Evolutionary conservation across 2,797 vertebrate genomes (phyloP).

Genomic region (Galago senegalensis): DNA sequence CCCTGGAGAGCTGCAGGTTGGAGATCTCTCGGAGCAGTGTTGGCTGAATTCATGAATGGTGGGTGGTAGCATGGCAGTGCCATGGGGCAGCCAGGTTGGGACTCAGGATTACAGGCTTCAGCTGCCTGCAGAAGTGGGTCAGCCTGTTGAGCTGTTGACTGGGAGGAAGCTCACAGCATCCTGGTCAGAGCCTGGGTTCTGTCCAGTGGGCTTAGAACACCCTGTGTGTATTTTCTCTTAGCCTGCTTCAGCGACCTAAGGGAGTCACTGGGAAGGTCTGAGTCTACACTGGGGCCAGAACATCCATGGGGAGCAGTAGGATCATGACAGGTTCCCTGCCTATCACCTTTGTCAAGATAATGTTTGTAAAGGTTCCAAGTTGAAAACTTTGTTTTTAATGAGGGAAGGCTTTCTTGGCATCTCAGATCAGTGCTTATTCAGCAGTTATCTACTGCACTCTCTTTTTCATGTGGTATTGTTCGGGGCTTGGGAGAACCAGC

Average conservation of each 20-base stretch:
- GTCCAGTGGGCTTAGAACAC: background rate
- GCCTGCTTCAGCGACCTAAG: background rate
- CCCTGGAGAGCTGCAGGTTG: background rate
- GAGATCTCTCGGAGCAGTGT: background rate
- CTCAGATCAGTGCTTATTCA: background rate
- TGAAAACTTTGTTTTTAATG: background rate
- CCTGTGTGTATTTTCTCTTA: slow-evolving; percentile 26
- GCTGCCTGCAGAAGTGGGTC: background rate
- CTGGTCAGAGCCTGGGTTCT: slow-evolving; percentile 2
- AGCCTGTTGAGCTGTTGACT: background rate
- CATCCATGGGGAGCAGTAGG: background rate
- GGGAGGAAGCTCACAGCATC: background rate
- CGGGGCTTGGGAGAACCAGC: background rate
- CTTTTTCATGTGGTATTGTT: background rate
- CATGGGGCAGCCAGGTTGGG: background rate
- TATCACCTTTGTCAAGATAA: background rate
- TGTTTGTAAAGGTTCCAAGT: background rate
- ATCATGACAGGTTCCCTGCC: background rate
- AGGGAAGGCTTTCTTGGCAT: background rate
- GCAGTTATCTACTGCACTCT: background rate
- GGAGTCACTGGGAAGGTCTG: background rate
- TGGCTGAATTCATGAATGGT: background rate
- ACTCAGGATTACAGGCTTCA: background rate
- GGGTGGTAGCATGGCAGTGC: background rate
- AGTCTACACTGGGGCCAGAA: background rate